Conservation (phyloP, 2,113 vertebrate species). For the human region DNA sequence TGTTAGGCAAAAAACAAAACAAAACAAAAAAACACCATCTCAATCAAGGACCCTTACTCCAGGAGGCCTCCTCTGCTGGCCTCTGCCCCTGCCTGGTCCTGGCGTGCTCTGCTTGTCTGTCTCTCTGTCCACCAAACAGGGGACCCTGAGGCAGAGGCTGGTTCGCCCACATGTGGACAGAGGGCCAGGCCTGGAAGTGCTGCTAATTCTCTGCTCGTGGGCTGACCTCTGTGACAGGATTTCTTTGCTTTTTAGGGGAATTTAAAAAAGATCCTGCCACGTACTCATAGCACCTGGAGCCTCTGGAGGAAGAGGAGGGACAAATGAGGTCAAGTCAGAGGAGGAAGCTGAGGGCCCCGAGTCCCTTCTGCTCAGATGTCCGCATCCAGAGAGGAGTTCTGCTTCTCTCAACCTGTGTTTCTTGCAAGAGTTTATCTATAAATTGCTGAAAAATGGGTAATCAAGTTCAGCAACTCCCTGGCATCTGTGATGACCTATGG, state of each 20-base stretch:
- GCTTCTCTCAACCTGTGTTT: slow-evolving; percentile 46
- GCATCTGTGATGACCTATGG: rapidly evolving
- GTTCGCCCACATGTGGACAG: neutral
- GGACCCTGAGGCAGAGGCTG: rapidly evolving
- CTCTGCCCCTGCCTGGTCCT: neutral
- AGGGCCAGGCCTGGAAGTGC: neutral
- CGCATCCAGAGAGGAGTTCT: neutral
- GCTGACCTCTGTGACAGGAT: neutral
- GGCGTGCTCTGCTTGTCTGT: neutral
- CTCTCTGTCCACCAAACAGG: neutral
- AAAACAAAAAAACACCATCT: neutral
- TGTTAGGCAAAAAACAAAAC: neutral
- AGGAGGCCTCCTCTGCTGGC: neutral
- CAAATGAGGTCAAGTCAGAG: neutral
- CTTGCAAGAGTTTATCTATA: slow-evolving; percentile 63
- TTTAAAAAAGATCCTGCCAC: slow-evolving; percentile 62
- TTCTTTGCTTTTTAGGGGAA: slow-evolving; percentile 49
- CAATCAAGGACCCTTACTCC: neutral
- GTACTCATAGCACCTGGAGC: neutral
- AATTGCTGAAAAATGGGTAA: slow-evolving; percentile 60
- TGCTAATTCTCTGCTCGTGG: neutral
- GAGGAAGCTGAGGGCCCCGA: neutral
- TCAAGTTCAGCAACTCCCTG: neutral
- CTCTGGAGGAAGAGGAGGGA: neutral
- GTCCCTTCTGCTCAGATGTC: neutral